Conservation (phyloP, 2,797 vertebrate species). For the Clarias platycephalus region DNA sequence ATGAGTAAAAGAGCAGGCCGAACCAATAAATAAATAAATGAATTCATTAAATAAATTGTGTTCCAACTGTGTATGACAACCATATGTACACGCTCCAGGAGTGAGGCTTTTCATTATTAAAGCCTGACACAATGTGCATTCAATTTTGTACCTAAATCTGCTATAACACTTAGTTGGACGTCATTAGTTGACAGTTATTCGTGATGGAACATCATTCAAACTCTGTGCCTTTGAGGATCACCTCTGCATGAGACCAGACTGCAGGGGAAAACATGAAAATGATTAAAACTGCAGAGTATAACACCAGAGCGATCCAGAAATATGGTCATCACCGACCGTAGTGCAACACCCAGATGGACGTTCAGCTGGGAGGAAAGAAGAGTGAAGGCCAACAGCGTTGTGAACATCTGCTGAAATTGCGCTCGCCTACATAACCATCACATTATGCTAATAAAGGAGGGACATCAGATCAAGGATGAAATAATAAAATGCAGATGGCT, state of each 20-base stretch:
- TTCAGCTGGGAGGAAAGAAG: slow-evolving; percentile 29
- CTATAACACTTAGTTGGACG: neutral
- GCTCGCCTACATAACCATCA: slow-evolving; percentile 24
- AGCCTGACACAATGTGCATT: neutral
- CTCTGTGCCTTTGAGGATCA: neutral
- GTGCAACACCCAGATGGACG: slow-evolving; percentile 29
- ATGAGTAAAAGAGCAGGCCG: neutral
- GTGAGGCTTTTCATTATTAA: neutral
- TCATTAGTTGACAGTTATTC: slow-evolving; percentile 5
- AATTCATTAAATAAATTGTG: neutral
- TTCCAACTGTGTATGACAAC: neutral
- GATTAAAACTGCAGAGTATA: neutral
- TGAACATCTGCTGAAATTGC: slow-evolving; percentile 35
- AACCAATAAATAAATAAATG: neutral
- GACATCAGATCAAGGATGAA: slow-evolving; percentile 32
- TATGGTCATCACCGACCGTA: slow-evolving; percentile 18
- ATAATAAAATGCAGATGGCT: slow-evolving; percentile 29
- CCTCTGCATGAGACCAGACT: neutral
- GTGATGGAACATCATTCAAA: neutral
- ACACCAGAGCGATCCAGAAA: slow-evolving; percentile 14
- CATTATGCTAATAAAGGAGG: slow-evolving; percentile 37
- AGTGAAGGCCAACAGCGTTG: slow-evolving; percentile 15
- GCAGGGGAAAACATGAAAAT: slow-evolving; percentile 1
- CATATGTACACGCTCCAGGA: neutral
- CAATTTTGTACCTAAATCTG: slow-evolving; percentile 11